Evolutionary conservation across 2,797 vertebrate genomes (phyloP).

Genomic region (Manis crassicaudata): DNA sequence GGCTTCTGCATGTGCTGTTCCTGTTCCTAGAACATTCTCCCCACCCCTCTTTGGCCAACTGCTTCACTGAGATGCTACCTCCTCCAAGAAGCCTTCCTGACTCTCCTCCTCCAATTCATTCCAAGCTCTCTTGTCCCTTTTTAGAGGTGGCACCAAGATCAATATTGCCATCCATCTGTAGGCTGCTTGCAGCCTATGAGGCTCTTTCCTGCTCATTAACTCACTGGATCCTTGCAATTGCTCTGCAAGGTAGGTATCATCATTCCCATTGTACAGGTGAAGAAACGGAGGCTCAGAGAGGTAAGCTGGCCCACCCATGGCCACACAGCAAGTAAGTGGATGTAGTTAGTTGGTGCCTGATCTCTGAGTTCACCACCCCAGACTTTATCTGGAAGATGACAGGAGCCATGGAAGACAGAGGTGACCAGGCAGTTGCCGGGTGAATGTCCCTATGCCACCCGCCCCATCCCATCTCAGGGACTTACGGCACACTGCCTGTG

Average conservation of each 20-base stretch:
- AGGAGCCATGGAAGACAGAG: background rate
- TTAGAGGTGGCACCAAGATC: background rate
- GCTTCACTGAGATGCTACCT: background rate
- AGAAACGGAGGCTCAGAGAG: background rate
- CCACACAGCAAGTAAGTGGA: background rate
- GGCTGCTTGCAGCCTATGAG: background rate
- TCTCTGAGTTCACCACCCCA: background rate
- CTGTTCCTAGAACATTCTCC: background rate
- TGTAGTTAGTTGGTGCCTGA: accelerated
- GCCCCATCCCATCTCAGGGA: accelerated
- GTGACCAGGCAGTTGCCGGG: background rate
- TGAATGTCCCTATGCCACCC: accelerated
- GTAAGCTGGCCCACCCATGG: background rate
- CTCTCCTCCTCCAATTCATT: background rate
- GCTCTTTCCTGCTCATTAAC: no score
- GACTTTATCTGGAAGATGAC: no score
- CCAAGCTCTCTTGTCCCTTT: background rate
- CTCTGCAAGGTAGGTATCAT: background rate
- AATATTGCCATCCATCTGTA: accelerated
- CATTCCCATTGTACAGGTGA: accelerated
- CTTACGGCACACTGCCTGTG: conserved; percentile 96
- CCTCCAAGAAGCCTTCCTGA: conserved; percentile 11
- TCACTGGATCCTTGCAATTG: background rate
- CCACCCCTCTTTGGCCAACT: background rate
- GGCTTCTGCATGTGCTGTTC: accelerated